Percentiles rank a stretch among this genome's conserved stretches.
Conservation (phyloP, 2,797 vertebrate species). For the Phoeniculus purpureus region DNA sequence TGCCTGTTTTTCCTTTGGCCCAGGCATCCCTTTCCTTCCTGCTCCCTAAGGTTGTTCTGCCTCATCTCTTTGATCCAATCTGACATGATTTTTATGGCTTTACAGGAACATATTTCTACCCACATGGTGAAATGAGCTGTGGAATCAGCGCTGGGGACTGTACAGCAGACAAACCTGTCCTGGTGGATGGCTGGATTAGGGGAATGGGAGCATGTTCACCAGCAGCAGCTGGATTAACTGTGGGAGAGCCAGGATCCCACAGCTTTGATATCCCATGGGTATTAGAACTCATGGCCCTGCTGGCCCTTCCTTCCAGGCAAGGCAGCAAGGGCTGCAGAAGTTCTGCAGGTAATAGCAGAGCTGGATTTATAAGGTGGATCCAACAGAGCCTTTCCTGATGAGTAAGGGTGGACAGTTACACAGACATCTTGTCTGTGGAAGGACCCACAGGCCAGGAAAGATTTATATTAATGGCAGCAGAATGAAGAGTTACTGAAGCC, state of each 20-base stretch:
- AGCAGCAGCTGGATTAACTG: neutral
- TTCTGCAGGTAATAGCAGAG: neutral
- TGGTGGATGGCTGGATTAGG: neutral
- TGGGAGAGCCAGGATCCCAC: neutral
- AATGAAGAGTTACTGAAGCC: neutral
- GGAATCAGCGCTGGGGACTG: neutral
- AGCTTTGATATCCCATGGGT: accelerated
- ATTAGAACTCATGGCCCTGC: neutral
- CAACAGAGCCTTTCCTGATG: neutral
- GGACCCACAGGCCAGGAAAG: neutral
- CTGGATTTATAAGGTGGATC: neutral
- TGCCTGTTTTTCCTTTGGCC: neutral
- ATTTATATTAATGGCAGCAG: neutral
- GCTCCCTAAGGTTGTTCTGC: neutral
- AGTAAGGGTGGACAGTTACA: neutral
- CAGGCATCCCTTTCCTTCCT: neutral
- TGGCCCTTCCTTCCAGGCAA: neutral
- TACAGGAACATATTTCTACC: neutral
- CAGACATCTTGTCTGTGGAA: accelerated
- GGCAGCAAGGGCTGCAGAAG: neutral
- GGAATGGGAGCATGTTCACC: neutral
- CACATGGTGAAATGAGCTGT: neutral
- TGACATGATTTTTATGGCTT: neutral
- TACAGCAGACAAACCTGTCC: neutral
- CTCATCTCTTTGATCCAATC: neutral